Base-by-base conservation (phyloP, 1,140 invertebrate genomes). In the Lordiphosa collinella region DNA sequence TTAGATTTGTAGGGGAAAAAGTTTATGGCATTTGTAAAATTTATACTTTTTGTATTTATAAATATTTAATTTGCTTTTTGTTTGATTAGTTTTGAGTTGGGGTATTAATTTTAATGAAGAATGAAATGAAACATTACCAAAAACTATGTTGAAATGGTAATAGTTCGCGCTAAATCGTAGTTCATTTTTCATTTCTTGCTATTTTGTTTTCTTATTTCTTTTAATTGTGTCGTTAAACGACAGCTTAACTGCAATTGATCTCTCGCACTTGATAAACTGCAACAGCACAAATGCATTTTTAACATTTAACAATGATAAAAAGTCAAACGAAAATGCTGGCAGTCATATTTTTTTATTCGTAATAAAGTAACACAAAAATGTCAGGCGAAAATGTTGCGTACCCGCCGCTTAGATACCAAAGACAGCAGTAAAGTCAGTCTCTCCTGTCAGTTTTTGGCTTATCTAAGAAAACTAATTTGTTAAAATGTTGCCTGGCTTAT, bases 381-480 rank as follows among this genome's bases (percentile, higher is more conserved):
- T 37, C 32, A 14, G 61, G 36, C 37, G 13, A 14, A 2, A 22
- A 37, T 32, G 40, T 44, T 59, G 22, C 40, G 16, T 44, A 44
- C 6, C 29, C 25, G 22, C 12, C 25, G 12, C 43, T 8, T 16
- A 38, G 1, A 43, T 18, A 43, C 41, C 18, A 43, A 43, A 43
- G 41, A n/a, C 22, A 43, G 22, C 41, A 43, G 11, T 6, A 11
- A 12, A 46, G 43, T 8, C 12, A 12, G 29, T 32, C 46, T 29
- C 16, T 16, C 37, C 41, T 40, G 43, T 56, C 61, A 66, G 37
- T 44, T 61, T 53, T 38, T 74, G 37, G 52, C 59, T 69, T 79
- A 61, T 74, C 75, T 54, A 40, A 60, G 58, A 73, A 79, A 79
- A 79, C 69, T 79, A 80, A 79, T 79, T 79, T 79, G 75, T 73